A percentile compares a stretch with the other conserved stretches of the same genome.
Evolutionary conservation across 2,888 invertebrate genomes (phyloP).

Genomic region (Subacronicta megacephala): DNA sequence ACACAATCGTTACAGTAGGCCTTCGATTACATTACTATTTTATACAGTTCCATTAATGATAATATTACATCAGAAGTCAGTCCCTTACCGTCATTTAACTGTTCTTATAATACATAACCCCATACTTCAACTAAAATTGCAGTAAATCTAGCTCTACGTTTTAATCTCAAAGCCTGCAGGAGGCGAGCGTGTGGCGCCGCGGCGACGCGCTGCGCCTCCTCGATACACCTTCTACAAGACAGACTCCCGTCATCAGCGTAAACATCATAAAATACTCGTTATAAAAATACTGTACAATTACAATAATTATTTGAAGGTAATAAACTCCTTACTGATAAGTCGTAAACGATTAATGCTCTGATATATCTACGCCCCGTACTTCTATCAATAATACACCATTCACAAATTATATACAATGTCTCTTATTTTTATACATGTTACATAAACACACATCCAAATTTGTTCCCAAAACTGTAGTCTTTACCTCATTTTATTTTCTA

Average conservation of each 20-base stretch:
- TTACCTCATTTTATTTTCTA: slow-evolving; percentile 89
- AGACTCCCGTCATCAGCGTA: slow-evolving; percentile 65
- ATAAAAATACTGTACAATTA: slow-evolving; percentile 89
- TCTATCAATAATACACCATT: slow-evolving; percentile 85
- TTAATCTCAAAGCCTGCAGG: slow-evolving; percentile 82
- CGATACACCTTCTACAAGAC: slow-evolving; percentile 56
- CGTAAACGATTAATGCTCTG: slow-evolving; percentile 80
- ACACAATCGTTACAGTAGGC: slow-evolving; percentile 79
- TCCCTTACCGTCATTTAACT: slow-evolving; percentile 82
- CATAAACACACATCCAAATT: slow-evolving; percentile 88
- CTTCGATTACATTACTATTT: slow-evolving; percentile 81
- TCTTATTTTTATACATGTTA: slow-evolving; percentile 84
- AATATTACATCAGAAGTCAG: slow-evolving; percentile 87
- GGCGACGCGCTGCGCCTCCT: slow-evolving; percentile 32
- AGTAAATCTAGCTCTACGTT: slow-evolving; percentile 79
- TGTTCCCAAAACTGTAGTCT: slow-evolving; percentile 89
- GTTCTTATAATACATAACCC: slow-evolving; percentile 85
- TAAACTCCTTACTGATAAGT: slow-evolving; percentile 81
- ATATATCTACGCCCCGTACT: slow-evolving; percentile 73
- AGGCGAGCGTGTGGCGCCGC: slow-evolving; percentile 33
- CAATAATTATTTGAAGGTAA: slow-evolving; percentile 85
- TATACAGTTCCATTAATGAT: slow-evolving; percentile 86
- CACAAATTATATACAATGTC: slow-evolving; percentile 87
- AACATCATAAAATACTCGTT: slow-evolving; percentile 85
- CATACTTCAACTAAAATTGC: slow-evolving; percentile 83